Base-by-base conservation (phyloP, 2,113 vertebrate genomes). In the Vulpes ferrilata region DNA sequence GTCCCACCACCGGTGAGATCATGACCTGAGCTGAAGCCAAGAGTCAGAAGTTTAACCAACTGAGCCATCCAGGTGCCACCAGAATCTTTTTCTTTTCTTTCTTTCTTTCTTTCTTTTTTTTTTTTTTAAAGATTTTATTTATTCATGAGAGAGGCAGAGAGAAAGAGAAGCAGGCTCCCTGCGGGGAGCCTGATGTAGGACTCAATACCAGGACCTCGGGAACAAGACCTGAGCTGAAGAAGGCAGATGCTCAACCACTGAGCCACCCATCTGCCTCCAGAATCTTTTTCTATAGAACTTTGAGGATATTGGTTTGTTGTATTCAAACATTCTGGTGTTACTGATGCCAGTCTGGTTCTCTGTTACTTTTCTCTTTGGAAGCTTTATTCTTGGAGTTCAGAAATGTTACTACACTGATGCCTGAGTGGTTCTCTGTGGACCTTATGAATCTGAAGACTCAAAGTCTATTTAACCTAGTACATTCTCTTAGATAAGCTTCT, bases 401-500 rank as follows among this genome's bases (percentile, higher is more conserved):
- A 90, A 90, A 51, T 83, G 16, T 90, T 81, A 85, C 55, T 71
- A 62, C 59, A 73, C 19, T 82, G 23, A 10, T 93, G 51, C 43
- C 76, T 74, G 30, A 64, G 19, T 62, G 13, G 9, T 83, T 95
- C 23, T 94, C 27, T 76, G 55, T 90, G 43, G 38, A 65, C n/a
- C 57, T 59, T 93, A 22, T 74, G 51, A 76, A 82, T 85, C 62
- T 81, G 19, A 88, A 93, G 87, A 91, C 15, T 65, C 57, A 53
- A 30, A 13, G 22, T 84, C 7, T 92, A 62, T 93, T 90, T 89
- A 95, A 91, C 38, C 53, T 82, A 83, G 71, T 73, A 73, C 87
- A 76, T 69, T 20, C 55, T 88, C 43, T 97, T 38, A 79, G 12
- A 79, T 97, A 90, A 90, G 27, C 87, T 96, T 90, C 57, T 93